phyloP scores from a whole-genome alignment of 2,888 invertebrate species.

The Arge pagana region DNA sequence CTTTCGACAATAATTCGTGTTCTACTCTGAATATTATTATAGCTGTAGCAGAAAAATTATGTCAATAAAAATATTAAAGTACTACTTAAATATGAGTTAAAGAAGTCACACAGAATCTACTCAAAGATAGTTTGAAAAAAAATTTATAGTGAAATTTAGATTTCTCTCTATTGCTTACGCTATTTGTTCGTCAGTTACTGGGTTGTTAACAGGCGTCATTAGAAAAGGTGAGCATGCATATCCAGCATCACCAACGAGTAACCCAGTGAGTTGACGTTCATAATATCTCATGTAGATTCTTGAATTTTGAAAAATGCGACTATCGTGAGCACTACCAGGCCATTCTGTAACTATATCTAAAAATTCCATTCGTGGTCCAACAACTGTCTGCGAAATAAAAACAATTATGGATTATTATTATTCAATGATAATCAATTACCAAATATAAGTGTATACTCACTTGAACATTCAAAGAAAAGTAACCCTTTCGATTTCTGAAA shows the following conservation, averaged over 20 bases:
- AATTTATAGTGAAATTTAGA: neutral
- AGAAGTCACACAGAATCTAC: neutral
- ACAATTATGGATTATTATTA: constrained; percentile 4
- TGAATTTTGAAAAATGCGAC: constrained; percentile 31
- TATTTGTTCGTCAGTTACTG: constrained; percentile 25
- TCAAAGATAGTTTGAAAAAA: neutral
- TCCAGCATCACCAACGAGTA: constrained; percentile 29
- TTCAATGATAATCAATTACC: neutral
- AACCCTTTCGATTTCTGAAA: constrained; percentile 31
- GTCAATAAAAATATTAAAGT: neutral
- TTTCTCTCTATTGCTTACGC: too few species aligned
- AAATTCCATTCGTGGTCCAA: constrained; percentile 28
- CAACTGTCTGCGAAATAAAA: constrained; percentile 23
- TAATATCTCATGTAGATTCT: constrained; percentile 22
- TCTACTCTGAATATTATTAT: constrained; percentile 25
- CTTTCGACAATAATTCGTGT: constrained; percentile 29
- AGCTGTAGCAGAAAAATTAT: constrained; percentile 11
- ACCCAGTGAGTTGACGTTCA: constrained; percentile 22
- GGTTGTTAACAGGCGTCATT: constrained; percentile 27
- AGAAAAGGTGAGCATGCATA: constrained; percentile 29
- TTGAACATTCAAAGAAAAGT: constrained; percentile 34
- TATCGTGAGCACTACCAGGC: constrained; percentile 31
- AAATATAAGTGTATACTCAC: constrained; percentile 21
- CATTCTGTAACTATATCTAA: constrained; percentile 32
- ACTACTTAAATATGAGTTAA: too few species aligned